These are phyloP conservation scores for Hippoglossus hippoglossus DNA, from an alignment of 2,797 vertebrate genomes.

Conservation along the genomic window DNA sequence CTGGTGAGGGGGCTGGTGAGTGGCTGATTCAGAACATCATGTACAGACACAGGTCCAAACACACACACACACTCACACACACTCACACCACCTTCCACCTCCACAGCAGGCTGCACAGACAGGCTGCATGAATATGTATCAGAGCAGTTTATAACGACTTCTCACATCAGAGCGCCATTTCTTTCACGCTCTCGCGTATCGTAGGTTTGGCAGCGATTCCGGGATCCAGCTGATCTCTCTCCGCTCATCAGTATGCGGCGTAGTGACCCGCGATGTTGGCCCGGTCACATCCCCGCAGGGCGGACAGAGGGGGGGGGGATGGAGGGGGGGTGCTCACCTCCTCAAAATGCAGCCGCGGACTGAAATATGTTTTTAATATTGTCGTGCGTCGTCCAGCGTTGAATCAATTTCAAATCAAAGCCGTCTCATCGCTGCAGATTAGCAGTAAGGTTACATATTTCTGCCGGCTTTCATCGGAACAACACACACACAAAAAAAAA, in stretches of 20 bases:
- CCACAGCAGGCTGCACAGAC: conserved; percentile 72
- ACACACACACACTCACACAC: conserved; percentile 26
- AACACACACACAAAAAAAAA: conserved; percentile 3
- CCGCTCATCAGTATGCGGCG: conserved; percentile 43
- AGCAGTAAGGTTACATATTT: conserved; percentile 18
- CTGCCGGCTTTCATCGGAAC: conserved; percentile 33
- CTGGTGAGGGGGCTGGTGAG: conserved; percentile 63
- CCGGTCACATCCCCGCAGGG: conserved; percentile 40
- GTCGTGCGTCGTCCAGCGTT: background rate
- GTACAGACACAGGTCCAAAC: conserved; percentile 70
- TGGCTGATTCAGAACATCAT: conserved; percentile 72
- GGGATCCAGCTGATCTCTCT: conserved; percentile 53
- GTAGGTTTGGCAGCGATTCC: conserved; percentile 34
- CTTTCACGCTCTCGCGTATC: conserved; percentile 39
- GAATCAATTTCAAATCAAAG: conserved; percentile 45
- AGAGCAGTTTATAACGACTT: conserved; percentile 60
- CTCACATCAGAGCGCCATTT: conserved; percentile 41
- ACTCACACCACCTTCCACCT: conserved; percentile 66
- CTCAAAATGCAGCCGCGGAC: conserved; percentile 29
- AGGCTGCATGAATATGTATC: conserved; percentile 73
- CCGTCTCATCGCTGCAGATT: conserved; percentile 23
- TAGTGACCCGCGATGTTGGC: conserved; percentile 45
- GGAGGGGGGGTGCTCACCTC: conserved; percentile 26
- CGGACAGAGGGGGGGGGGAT: conserved; percentile 26
- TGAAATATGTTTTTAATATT: conserved; percentile 48